A percentile compares a stretch with the other conserved stretches of the same genome.
Conservation (phyloP, 2,888 invertebrate genomes). For the Agrotis puta region DNA sequence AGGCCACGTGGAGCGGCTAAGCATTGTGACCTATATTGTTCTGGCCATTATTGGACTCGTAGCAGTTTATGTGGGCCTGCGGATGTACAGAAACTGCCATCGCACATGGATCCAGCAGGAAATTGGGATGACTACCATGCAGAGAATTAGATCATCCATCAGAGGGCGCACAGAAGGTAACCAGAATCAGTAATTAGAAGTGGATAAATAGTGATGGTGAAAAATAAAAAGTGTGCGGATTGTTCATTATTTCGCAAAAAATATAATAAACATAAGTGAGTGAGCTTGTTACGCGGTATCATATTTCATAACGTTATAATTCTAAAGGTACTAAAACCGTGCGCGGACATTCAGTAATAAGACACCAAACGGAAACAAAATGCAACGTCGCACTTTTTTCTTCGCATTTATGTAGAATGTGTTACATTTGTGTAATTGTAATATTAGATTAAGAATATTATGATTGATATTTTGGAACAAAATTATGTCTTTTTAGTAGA, state of each 20-base stretch:
- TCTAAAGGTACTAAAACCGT: neutral
- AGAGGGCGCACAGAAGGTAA: neutral
- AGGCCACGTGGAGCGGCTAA: neutral
- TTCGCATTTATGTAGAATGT: neutral
- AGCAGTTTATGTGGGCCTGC: constrained; percentile 2
- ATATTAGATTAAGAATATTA: constrained; percentile 1
- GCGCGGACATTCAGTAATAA: neutral
- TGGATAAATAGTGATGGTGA: no score
- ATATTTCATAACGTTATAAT: neutral
- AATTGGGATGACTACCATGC: constrained; percentile 3
- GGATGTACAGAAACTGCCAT: neutral
- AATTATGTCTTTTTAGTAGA: constrained; percentile 5
- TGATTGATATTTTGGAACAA: constrained; percentile 8
- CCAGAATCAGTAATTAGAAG: neutral
- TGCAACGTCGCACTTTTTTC: constrained; percentile 6
- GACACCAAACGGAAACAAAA: constrained; percentile 2
- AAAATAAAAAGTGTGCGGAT: no score
- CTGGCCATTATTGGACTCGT: neutral
- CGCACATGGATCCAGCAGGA: neutral
- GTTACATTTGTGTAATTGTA: neutral
- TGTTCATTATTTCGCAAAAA: no score
- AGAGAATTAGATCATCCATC: neutral
- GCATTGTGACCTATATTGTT: neutral
- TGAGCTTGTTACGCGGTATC: no score
- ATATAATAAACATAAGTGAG: no score